A percentile compares a stretch with the other conserved stretches of the same genome.
Conservation (phyloP, 2,113 vertebrate genomes). For the Paratilapia polleni region DNA sequence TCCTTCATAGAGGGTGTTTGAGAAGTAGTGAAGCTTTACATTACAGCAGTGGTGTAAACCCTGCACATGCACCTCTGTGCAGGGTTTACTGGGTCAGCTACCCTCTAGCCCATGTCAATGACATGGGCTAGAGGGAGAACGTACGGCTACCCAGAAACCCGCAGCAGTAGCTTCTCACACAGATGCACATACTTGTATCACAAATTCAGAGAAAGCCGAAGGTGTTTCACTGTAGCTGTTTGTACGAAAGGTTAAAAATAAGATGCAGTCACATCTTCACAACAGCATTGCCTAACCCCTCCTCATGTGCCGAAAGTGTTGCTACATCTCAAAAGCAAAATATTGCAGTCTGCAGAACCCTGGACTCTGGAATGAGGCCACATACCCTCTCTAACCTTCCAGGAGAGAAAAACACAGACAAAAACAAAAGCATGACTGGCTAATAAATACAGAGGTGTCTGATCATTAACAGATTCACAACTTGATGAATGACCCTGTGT, state of each 20-base stretch:
- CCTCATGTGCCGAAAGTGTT: background rate
- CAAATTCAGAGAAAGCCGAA: constrained; percentile 19
- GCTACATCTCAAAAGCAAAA: background rate
- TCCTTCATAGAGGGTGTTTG: background rate
- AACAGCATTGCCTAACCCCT: background rate
- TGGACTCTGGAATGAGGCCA: background rate
- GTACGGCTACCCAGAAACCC: background rate
- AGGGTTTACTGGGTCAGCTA: no score
- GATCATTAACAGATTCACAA: background rate
- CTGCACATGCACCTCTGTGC: background rate
- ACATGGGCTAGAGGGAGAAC: background rate
- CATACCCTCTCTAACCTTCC: background rate
- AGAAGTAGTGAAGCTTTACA: background rate
- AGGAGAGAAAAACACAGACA: background rate
- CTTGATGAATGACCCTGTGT: background rate
- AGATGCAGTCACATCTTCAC: background rate
- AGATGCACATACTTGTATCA: background rate
- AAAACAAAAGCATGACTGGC: background rate
- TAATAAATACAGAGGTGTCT: background rate
- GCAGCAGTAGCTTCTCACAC: background rate
- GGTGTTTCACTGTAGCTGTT: background rate
- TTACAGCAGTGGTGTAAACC: background rate
- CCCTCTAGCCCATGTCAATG: background rate
- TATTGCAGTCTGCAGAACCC: background rate
- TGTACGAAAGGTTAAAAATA: background rate